Evolutionary conservation across 2,797 vertebrate genomes (phyloP).

Genomic region (Echeneis naucrates): DNA sequence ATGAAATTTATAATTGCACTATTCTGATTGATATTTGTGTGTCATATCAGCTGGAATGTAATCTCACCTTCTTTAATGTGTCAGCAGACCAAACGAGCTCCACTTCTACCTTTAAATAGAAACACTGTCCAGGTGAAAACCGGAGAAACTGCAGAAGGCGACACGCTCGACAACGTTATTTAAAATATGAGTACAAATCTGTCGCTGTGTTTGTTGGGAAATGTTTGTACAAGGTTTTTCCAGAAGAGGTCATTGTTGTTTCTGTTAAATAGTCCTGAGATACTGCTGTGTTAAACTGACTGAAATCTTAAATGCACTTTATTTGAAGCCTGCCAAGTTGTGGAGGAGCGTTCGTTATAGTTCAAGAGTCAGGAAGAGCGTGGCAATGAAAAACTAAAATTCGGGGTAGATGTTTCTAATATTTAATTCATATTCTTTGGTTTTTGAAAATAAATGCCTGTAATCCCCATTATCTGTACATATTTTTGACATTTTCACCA

Average conservation of each 20-base stretch:
- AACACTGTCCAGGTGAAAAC: neutral
- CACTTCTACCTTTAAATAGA: neutral
- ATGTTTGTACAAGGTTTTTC: neutral
- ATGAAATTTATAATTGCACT: conserved; percentile 43
- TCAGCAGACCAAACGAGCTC: neutral
- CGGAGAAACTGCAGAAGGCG: too few species aligned
- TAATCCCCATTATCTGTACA: too few species aligned
- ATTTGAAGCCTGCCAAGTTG: conserved; percentile 27
- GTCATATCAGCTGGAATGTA: neutral
- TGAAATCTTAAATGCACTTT: conserved; percentile 57
- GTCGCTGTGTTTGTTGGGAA: neutral
- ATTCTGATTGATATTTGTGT: conserved; percentile 2
- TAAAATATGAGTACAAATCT: neutral
- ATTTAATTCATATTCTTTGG: too few species aligned
- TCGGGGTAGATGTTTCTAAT: neutral
- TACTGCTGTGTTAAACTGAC: neutral
- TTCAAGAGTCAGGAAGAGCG: neutral
- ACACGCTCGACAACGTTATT: neutral
- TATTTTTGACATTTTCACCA: neutral
- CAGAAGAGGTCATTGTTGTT: conserved; percentile 27
- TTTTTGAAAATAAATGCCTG: too few species aligned
- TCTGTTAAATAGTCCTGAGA: conserved; percentile 2
- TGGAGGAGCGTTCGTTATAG: neutral
- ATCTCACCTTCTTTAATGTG: neutral
- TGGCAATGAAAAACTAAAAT: neutral